Percentiles rank a stretch among this genome's conserved stretches.
phyloP scores from a whole-genome alignment of 2,113 vertebrate species.

The Scophthalmus maximus region DNA sequence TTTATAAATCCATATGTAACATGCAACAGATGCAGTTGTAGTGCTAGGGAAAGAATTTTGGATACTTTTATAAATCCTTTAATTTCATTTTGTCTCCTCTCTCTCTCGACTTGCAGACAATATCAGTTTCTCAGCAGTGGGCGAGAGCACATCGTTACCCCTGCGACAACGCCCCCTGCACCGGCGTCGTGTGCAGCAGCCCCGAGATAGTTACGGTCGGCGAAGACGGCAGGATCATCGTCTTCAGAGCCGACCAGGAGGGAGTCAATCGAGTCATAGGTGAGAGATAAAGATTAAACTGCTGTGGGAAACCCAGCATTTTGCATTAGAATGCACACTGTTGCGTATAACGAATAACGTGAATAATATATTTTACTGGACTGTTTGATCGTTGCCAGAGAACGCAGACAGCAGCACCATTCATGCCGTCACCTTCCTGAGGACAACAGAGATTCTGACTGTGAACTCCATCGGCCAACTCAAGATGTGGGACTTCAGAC shows the following conservation, averaged over 20 bases:
- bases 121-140: conserved; percentile 89
- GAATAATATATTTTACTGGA: not conserved
- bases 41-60: too few relatives aligned
- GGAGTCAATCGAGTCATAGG: conserved; percentile 88
- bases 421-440: conserved; percentile 93
- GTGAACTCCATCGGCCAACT: conserved; percentile 98
- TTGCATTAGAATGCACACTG: not conserved
- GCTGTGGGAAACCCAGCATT: too few relatives aligned
- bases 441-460: conserved; percentile 93
- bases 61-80: not conserved
- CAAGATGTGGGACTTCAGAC: conserved; percentile 96
- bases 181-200: conserved; percentile 88
- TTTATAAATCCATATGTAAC: not conserved
- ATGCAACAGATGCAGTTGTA: too few relatives aligned
- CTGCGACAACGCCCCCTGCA: conserved; percentile 89
- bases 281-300: conserved; percentile 62
- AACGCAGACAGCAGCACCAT: conserved; percentile 98
- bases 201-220: conserved; percentile 95
- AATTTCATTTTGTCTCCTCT: conserved; percentile 10
- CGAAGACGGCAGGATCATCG: conserved; percentile 93
- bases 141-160: conserved; percentile 86
- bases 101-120: conserved; percentile 76
- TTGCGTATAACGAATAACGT: not conserved
- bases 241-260: conserved; percentile 91
- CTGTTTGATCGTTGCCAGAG: conserved; percentile 78